Base-by-base conservation (phyloP, 2,888 invertebrate species). In the Drosophila stalkeri region DNA sequence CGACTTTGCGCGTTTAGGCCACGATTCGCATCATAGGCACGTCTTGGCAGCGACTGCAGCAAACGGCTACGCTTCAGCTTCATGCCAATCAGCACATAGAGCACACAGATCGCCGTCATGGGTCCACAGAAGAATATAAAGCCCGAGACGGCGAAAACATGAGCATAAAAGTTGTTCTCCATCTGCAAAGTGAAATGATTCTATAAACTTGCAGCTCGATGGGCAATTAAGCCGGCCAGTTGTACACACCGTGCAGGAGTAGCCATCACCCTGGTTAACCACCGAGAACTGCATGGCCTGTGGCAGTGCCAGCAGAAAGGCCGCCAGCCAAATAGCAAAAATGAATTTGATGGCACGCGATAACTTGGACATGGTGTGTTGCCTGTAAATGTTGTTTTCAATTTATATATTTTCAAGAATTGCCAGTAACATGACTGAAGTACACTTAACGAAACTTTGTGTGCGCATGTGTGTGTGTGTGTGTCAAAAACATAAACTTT, bases 341-440 rank as follows among this genome's bases (percentile, higher is more conserved):
- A 98, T 97, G 83, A 97, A 95, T 90, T 96, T 96, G 64, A 97
- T 94, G 12, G 97, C 98, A 37, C 98, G 94, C 18, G 97, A 96
- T 46, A 98, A 93, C 89, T 97, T 97, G 6, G 98, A 97, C 95
- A 97, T 96, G 72, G 97, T 97, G 91, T 98, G 98, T 68, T 93
- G 93, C 77, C 93, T 93, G 80, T 43, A 77, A 76, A 68, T 68
- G 64, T 63, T 47, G 9, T 7, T 55, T 18, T 11, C 57, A 52
- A 51, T 65, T 57, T 57, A 5, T 57, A 5, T 35, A 33, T 20
- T 31, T 31, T 41, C 18, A 44, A 20, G 39, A n/a, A 44, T 23
- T 18, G 44, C 18, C 44, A 44, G 41, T 66, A 12, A 56, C 44
- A 44, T 6, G 18, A n/a, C 18, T 18, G 14, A 52, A 52, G 33